These are phyloP conservation scores for Homarus americanus DNA, from an alignment of 1,140 invertebrate species.

Conservation along the genomic window DNA sequence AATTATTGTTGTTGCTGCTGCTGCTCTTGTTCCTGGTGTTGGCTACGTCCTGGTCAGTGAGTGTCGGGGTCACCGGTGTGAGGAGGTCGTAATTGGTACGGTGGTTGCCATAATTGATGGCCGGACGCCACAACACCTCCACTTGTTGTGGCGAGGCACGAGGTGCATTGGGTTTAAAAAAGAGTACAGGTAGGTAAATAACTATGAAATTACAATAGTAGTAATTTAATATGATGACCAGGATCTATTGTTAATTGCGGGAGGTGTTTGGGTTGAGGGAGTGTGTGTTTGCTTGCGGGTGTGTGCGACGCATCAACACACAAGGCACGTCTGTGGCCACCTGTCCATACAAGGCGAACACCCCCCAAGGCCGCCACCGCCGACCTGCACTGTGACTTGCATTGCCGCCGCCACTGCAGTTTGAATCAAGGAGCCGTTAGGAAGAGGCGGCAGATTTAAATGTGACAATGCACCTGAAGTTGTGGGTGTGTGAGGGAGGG, in stretches of 20 bases:
- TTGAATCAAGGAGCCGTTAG: slow-evolving; percentile 37
- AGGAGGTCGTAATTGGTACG: background rate
- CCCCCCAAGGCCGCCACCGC: background rate
- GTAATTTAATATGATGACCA: background rate
- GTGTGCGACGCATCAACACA: background rate
- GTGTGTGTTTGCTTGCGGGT: background rate
- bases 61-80: background rate
- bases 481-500: background rate
- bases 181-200: background rate
- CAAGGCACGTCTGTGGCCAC: slow-evolving; percentile 35
- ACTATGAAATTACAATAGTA: background rate
- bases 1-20: no score
- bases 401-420: slow-evolving; percentile 12
- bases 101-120: background rate
- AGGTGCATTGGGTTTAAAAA: background rate
- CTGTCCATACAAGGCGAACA: slow-evolving; percentile 35
- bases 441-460: slow-evolving; percentile 2
- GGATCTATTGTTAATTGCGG: background rate
- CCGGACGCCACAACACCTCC: background rate
- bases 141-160: background rate
- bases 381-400: slow-evolving; percentile 29
- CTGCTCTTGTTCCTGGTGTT: background rate
- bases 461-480: background rate
- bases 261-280: background rate
- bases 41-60: no score